Conservation (phyloP, 1,140 invertebrate species). For the Procambarus virginalis region DNA sequence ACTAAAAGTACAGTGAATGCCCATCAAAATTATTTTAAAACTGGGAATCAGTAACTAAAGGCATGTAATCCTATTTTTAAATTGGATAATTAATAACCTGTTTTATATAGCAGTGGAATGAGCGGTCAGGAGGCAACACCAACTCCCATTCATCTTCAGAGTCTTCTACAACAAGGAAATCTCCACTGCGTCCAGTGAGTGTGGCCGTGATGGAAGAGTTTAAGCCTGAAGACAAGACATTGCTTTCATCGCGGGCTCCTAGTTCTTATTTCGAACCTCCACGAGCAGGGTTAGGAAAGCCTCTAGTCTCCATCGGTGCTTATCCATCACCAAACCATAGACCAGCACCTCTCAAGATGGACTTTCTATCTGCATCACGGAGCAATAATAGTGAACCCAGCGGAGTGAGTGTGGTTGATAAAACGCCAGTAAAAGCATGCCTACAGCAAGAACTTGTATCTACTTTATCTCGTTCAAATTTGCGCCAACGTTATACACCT, state of each 20-base stretch:
- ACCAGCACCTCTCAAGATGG: conserved; percentile 47
- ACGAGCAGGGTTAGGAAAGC: conserved; percentile 14
- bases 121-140: conserved; percentile 28
- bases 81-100: too few species aligned
- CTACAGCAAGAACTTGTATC: conserved; percentile 44
- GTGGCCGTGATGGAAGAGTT: conserved; percentile 33
- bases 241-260: neutral
- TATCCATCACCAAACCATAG: conserved; percentile 49
- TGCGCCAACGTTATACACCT: conserved; percentile 33
- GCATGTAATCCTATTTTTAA: too few species aligned
- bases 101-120: conserved; percentile 49
- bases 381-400: conserved; percentile 29
- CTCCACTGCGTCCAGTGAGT: conserved; percentile 19
- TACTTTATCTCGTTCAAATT: conserved; percentile 40
- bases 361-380: conserved; percentile 22
- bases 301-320: conserved; percentile 48
- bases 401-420: conserved; percentile 18
- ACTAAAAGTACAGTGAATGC: too few species aligned
- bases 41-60: too few species aligned
- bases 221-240: conserved; percentile 13
- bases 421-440: neutral
- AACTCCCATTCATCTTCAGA: neutral
- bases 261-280: conserved; percentile 22
- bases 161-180: conserved; percentile 18
- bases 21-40: too few species aligned